Conservation (phyloP, 2,797 vertebrate genomes). For the Tragelaphus eurycerus region DNA sequence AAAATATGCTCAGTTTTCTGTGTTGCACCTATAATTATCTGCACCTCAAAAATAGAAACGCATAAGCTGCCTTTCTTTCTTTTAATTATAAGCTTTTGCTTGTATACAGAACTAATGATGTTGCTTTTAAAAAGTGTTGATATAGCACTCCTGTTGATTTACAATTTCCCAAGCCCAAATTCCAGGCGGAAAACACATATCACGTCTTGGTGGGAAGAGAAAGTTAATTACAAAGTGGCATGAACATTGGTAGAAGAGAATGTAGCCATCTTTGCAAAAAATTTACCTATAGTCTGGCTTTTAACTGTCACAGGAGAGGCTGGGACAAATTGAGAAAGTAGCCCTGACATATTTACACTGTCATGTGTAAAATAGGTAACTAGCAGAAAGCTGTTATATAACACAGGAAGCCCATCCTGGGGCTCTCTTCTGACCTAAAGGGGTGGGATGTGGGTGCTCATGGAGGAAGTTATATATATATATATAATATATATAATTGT, state of each 20-base stretch:
- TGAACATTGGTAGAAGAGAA: background rate
- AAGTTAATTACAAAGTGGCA: background rate
- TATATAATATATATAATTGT: background rate
- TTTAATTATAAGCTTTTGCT: background rate
- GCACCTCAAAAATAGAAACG: background rate
- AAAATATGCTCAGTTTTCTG: background rate
- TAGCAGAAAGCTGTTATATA: background rate
- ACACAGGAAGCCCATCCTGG: background rate
- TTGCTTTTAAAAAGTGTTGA: background rate
- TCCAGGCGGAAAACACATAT: background rate
- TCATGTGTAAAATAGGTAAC: background rate
- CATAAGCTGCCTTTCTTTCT: background rate
- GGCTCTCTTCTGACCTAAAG: background rate
- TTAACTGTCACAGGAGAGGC: background rate
- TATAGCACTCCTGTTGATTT: background rate
- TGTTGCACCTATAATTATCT: background rate
- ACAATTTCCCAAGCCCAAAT: background rate
- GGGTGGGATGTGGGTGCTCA: fast-evolving
- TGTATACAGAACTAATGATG: background rate
- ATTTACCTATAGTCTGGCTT: background rate
- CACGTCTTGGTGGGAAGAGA: background rate
- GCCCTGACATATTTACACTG: background rate
- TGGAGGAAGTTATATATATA: background rate
- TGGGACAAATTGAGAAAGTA: background rate
- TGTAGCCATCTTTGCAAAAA: background rate